These are phyloP conservation scores for Rhizoglyphus robini DNA, from an alignment of 1,140 invertebrate genomes.

Conservation along the genomic window DNA sequence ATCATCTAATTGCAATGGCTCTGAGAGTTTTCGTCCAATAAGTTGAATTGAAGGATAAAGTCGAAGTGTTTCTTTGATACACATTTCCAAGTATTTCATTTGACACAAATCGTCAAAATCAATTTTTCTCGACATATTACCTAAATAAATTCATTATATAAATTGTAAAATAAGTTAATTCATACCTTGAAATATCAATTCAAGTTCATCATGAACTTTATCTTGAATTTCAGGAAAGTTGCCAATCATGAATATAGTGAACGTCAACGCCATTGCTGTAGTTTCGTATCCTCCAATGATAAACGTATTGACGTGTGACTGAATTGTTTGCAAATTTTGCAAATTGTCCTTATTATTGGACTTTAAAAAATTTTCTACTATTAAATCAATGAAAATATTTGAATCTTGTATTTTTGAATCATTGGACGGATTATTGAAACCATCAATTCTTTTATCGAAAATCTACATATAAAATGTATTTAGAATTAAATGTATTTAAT, in stretches of 20 bases:
- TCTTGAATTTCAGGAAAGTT: conserved; percentile 50
- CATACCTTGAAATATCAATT: conserved; percentile 33
- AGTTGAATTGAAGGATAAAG: conserved; percentile 72
- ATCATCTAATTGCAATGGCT: conserved; percentile 42
- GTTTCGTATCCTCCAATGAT: conserved; percentile 42
- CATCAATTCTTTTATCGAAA: conserved; percentile 7
- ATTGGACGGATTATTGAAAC: background rate
- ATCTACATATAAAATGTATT: conserved; percentile 2
- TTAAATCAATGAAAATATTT: conserved; percentile 60
- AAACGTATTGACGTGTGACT: conserved; percentile 71
- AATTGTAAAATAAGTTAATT: conserved; percentile 50
- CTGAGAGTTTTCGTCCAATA: conserved; percentile 56
- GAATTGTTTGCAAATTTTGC: conserved; percentile 43
- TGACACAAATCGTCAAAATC: conserved; percentile 41
- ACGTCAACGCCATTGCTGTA: conserved; percentile 10
- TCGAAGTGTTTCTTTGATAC: conserved; percentile 63
- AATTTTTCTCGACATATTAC: conserved; percentile 45
- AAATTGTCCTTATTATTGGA: conserved; percentile 44
- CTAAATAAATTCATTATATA: conserved; percentile 38
- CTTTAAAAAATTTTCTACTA: conserved; percentile 57
- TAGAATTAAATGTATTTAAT: too few species aligned
- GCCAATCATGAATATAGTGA: conserved; percentile 24
- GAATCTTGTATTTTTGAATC: conserved; percentile 34
- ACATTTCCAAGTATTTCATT: conserved; percentile 70
- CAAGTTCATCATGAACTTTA: conserved; percentile 36